phyloP scores from a whole-genome alignment of 1,140 invertebrate genomes.

The Ips nitidus region DNA sequence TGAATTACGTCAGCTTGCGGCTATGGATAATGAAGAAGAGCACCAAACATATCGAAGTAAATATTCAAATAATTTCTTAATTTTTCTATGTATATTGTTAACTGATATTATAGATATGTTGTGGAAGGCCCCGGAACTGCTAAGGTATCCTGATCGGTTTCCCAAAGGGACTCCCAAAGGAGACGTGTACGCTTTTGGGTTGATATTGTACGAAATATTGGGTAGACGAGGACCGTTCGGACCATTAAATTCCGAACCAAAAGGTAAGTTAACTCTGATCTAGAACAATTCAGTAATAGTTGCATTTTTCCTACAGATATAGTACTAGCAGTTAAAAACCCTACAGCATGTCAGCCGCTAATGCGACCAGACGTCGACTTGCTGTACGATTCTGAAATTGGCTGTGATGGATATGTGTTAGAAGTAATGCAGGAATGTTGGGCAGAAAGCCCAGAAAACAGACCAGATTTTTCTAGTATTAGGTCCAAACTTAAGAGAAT shows the following conservation, averaged over 20 bases:
- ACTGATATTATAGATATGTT: slow-evolving; percentile 68
- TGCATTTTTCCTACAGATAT: slow-evolving; percentile 63
- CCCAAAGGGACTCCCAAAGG: slow-evolving; percentile 79
- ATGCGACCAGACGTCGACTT: slow-evolving; percentile 77
- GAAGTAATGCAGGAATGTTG: slow-evolving; percentile 82
- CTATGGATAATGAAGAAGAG: slow-evolving; percentile 82
- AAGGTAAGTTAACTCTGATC: slow-evolving; percentile 62
- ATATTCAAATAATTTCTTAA: slow-evolving; percentile 19
- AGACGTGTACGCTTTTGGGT: slow-evolving; percentile 94
- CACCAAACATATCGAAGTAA: slow-evolving; percentile 90
- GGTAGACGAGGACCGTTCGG: slow-evolving; percentile 88
- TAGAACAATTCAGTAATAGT: background rate
- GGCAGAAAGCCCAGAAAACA: slow-evolving; percentile 75
- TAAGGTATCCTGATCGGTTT: slow-evolving; percentile 68
- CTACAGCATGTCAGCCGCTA: slow-evolving; percentile 63
- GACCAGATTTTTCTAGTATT: slow-evolving; percentile 82
- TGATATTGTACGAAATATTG: slow-evolving; percentile 94
- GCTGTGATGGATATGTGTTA: slow-evolving; percentile 75
- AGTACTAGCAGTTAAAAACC: slow-evolving; percentile 74
- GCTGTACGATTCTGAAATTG: slow-evolving; percentile 64
- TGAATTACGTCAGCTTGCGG: slow-evolving; percentile 79
- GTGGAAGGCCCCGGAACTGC: slow-evolving; percentile 94
- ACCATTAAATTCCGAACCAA: slow-evolving; percentile 74
- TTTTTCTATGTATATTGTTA: background rate
- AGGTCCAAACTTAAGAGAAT: slow-evolving; percentile 80